Percentiles rank a stretch among this genome's conserved stretches.
These are phyloP conservation scores for Nasua narica DNA, from an alignment of 2,797 vertebrate species.

Conservation along the genomic window DNA sequence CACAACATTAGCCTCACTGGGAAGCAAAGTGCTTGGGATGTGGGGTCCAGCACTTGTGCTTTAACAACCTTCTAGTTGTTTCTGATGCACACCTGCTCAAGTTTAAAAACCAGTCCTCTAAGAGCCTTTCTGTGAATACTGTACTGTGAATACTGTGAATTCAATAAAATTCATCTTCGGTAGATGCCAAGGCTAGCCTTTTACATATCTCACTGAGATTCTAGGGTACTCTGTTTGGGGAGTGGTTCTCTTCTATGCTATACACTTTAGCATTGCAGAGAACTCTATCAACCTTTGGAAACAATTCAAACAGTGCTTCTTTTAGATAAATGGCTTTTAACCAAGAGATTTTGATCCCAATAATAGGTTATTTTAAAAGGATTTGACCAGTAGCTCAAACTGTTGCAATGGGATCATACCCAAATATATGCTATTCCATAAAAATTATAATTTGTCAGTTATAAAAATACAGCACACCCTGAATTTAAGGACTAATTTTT, in stretches of 20 bases:
- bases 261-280: background rate
- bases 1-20: background rate
- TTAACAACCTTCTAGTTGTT: background rate
- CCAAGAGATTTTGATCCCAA: background rate
- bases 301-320: background rate
- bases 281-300: background rate
- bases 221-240: background rate
- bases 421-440: slow-evolving; percentile 17
- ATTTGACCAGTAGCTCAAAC: slow-evolving; percentile 27
- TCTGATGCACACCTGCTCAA: background rate
- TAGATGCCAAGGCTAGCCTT: background rate
- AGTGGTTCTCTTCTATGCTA: background rate
- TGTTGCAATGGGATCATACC: background rate
- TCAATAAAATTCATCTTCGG: background rate
- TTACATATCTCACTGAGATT: background rate
- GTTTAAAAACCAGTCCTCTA: background rate
- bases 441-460: slow-evolving; percentile 28
- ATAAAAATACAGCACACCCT: background rate
- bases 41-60: background rate
- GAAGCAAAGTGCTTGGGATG: background rate
- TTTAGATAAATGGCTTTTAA: slow-evolving; percentile 19
- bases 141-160: background rate
- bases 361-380: slow-evolving; percentile 30
- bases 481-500: slow-evolving; percentile 34
- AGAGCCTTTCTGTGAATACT: background rate